Base-by-base conservation (phyloP, 1,140 invertebrate genomes). In the Leptopilina clavipes region DNA sequence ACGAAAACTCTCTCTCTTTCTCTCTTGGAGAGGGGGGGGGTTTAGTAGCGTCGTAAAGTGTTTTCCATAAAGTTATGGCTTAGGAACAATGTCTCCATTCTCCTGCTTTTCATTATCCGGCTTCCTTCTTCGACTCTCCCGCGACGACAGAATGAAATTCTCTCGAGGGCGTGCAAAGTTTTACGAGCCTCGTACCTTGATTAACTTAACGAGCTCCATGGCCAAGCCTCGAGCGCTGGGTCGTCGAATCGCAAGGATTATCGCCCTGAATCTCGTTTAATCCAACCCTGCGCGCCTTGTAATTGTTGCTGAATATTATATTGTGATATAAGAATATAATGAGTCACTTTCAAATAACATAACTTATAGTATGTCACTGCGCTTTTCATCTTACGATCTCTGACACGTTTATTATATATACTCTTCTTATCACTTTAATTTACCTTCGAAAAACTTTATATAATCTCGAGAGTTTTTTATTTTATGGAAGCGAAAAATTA, bases 171-270 rank as follows among this genome's bases (percentile, higher is more conserved):
- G 59, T 65, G 25, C 59, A 65, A 37, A 65, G 59, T 65, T 65
- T 65, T 65, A 65, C 59, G 19, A 54, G 37, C 12, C 37, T 19
- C 18, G 31, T 17, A 40, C 44, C 56, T 45, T 71, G 74, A 74
- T 74, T 74, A 74, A 74, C 56, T 43, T 65, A 74, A 74, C 73
- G 73, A 74, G 73, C 37, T 65, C 17, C 18, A 14, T 18, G 52
- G 40, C 25, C 74, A 6, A 65, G 59, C 59, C 59, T 25, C 59
- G 25, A 65, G 59, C 59, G 59, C 12, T 19, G 12, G 22, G 22
- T 65, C 59, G 22, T 31, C 25, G 25, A 65, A 65, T 65, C 59
- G 59, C 25, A 11, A 17, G 25, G 25, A 31, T 65, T 65, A 31
- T 31, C 59, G 59, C 12, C 25, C 7, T n/a, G 22, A n/a, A 31